A percentile compares a stretch with the other conserved stretches of the same genome.
These are phyloP conservation scores for Venturia canescens DNA, from an alignment of 1,140 invertebrate genomes.

Conservation along the genomic window DNA sequence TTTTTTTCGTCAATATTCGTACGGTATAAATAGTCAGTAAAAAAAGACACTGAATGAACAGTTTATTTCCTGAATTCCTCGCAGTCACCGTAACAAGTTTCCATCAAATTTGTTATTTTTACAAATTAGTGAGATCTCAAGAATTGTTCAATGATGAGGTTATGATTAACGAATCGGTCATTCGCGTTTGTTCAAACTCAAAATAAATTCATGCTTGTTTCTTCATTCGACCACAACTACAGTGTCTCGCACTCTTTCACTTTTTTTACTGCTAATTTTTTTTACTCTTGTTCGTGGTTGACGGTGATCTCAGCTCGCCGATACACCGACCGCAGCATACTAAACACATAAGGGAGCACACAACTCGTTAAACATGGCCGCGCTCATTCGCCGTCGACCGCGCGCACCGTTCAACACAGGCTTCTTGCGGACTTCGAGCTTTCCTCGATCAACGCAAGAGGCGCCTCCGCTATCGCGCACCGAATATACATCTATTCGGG, in stretches of 20 bases:
- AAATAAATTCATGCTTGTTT: background rate
- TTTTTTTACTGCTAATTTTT: background rate
- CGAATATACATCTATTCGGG: no score
- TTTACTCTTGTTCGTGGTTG: constrained; percentile 41
- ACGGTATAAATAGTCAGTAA: no score
- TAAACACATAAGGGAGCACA: constrained; percentile 64
- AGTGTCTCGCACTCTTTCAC: background rate
- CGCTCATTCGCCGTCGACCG: constrained; percentile 29
- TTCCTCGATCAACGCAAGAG: constrained; percentile 48
- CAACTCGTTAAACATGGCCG: constrained; percentile 65
- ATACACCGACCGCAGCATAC: constrained; percentile 65
- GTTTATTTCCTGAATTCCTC: no score
- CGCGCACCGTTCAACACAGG: constrained; percentile 8
- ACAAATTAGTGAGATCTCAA: no score
- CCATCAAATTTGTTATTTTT: no score
- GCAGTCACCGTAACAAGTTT: no score
- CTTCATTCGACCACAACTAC: background rate
- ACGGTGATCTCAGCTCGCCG: constrained; percentile 53
- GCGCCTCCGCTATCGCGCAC: constrained; percentile 51
- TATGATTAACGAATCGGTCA: background rate
- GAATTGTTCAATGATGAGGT: background rate
- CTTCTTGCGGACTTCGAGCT: constrained; percentile 19
- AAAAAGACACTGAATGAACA: no score
- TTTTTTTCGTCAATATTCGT: background rate
- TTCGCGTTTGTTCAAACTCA: background rate